Evolutionary conservation across 2,797 vertebrate genomes (phyloP).

Genomic region (Hydrophis major): DNA sequence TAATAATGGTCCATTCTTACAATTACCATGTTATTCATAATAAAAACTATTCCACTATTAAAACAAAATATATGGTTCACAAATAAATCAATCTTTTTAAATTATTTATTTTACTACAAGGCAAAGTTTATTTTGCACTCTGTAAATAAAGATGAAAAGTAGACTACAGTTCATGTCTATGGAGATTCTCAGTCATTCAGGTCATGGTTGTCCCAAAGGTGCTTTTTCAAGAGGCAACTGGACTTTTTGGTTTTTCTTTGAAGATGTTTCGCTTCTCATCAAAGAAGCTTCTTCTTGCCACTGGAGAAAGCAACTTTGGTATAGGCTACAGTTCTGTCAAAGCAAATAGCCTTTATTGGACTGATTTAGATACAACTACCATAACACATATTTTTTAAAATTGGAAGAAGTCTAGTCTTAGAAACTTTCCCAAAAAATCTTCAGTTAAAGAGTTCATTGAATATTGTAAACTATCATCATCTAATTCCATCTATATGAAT

Average conservation of each 20-base stretch:
- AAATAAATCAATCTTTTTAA: background rate
- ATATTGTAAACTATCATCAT: background rate
- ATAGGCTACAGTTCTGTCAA: background rate
- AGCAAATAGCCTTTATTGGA: background rate
- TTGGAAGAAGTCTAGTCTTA: background rate
- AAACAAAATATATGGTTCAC: background rate
- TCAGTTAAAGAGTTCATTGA: background rate
- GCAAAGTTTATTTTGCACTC: background rate
- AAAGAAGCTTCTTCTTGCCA: no score
- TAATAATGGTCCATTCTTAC: slow-evolving; percentile 69
- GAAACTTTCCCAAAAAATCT: background rate
- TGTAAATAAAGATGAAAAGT: slow-evolving; percentile 16
- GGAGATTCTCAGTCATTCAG: background rate
- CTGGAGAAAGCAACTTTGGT: no score
- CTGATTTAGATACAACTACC: background rate
- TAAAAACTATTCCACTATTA: slow-evolving; percentile 44
- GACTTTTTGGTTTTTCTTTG: no score
- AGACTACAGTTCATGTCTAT: background rate
- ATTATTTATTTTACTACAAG: background rate
- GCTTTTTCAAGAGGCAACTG: no score
- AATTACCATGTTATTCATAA: slow-evolving; percentile 69
- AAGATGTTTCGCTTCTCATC: no score
- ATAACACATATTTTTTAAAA: background rate
- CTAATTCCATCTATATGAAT: background rate
- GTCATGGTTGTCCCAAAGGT: no score